These are phyloP conservation scores for Xestobium rufovillosum DNA, from an alignment of 2,888 invertebrate genomes.

Conservation along the genomic window DNA sequence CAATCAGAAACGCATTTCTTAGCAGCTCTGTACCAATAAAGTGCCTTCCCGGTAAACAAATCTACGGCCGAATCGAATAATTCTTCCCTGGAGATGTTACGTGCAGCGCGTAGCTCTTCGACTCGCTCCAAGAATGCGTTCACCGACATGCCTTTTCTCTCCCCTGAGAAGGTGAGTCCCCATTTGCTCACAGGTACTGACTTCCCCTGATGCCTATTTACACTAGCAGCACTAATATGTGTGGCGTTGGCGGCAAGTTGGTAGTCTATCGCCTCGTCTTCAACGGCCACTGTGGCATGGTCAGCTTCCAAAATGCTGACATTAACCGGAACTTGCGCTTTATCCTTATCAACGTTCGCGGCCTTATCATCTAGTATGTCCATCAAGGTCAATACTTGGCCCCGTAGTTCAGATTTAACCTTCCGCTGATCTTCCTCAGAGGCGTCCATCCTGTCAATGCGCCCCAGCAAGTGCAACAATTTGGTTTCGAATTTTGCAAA, in stretches of 20 bases:
- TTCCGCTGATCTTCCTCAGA: constrained; percentile 4
- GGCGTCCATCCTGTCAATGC: constrained; percentile 1
- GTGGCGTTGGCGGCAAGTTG: too few species aligned
- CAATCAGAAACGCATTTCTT: constrained; percentile 3
- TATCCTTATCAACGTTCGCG: too few species aligned
- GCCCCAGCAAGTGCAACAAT: constrained; percentile 4
- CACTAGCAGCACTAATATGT: constrained; percentile 5
- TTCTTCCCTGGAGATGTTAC: constrained; percentile 8
- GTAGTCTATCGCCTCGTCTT: too few species aligned
- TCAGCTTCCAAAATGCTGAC: too few species aligned
- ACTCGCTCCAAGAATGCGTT: constrained; percentile 14
- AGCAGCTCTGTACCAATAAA: constrained; percentile 13
- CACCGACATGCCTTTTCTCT: constrained; percentile 8
- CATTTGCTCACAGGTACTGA: constrained; percentile 9
- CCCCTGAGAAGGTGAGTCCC: constrained; percentile 8
- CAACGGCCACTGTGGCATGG: too few species aligned
- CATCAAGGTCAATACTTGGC: constrained; percentile 5
- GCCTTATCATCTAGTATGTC: too few species aligned
- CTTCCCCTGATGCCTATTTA: constrained; percentile 5
- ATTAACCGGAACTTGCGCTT: too few species aligned
- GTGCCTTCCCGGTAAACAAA: constrained; percentile 10
- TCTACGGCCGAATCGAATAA: constrained; percentile 8
- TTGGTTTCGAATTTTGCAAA: constrained; percentile 7
- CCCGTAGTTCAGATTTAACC: constrained; percentile 2
- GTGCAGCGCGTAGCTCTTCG: constrained; percentile 9